These are phyloP conservation scores for Noturus placidus DNA, from an alignment of 2,113 vertebrate species.

Conservation along the genomic window DNA sequence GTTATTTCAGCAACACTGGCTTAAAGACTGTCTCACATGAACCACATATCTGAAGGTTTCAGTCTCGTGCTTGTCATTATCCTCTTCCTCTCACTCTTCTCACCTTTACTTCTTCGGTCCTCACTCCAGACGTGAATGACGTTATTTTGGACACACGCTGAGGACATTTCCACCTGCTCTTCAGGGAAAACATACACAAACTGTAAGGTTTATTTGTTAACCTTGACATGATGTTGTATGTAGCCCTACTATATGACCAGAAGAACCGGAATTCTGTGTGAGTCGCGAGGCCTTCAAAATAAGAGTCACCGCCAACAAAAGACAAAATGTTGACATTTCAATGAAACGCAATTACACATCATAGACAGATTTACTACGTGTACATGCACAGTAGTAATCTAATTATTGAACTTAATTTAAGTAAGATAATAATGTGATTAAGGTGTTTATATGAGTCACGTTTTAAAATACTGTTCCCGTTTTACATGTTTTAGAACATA, in stretches of 20 bases:
- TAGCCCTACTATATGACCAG: neutral
- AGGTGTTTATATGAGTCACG: no score
- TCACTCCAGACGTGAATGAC: neutral
- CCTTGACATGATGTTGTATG: conserved; percentile 41
- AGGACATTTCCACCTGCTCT: conserved; percentile 5
- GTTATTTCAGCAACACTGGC: neutral
- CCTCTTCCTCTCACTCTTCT: neutral
- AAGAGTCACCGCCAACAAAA: neutral
- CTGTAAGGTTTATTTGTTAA: conserved; percentile 26
- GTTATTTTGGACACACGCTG: neutral
- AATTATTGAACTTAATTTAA: no score
- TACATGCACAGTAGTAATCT: no score
- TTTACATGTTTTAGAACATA: no score
- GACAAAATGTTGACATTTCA: no score
- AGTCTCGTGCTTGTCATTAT: neutral
- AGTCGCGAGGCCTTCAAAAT: conserved; percentile 35
- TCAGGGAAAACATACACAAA: conserved; percentile 30
- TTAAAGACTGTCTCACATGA: no score
- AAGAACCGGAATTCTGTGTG: neutral
- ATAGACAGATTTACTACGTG: neutral
- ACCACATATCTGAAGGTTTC: no score
- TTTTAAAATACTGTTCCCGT: no score
- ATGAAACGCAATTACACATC: neutral
- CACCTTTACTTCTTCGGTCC: conserved; percentile 19
- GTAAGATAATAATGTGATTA: no score